phyloP scores from a whole-genome alignment of 2,113 vertebrate species.

The Onychostruthus taczanowskii region DNA sequence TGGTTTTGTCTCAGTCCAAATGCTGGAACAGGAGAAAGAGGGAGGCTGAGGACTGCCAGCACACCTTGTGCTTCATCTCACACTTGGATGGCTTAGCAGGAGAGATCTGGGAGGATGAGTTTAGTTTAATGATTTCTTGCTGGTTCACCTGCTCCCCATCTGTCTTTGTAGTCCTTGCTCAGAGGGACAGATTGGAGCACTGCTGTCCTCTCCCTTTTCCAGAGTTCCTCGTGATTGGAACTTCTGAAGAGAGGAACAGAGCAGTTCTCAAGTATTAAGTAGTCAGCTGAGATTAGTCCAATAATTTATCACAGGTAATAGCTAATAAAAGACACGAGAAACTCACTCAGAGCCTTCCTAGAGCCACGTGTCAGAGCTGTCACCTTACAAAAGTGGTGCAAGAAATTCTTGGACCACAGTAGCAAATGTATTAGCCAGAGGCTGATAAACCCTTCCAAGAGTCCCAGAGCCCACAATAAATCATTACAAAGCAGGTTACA shows the following conservation, averaged over 20 bases:
- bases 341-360: not conserved
- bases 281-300: slow-evolving; percentile 35
- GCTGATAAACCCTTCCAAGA: slow-evolving; percentile 34
- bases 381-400: not conserved
- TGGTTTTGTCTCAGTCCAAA: not conserved
- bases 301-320: slow-evolving; percentile 49
- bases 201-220: slow-evolving; percentile 21
- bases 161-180: slow-evolving; percentile 54
- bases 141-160: slow-evolving; percentile 64
- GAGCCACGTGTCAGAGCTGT: not conserved
- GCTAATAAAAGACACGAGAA: slow-evolving; percentile 22
- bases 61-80: slow-evolving; percentile 29
- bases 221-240: not conserved
- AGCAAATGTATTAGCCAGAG: slow-evolving; percentile 1
- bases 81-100: slow-evolving; percentile 22
- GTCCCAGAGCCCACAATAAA: not conserved
- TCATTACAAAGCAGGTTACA: not conserved
- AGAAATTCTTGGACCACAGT: not conserved
- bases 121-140: slow-evolving; percentile 61
- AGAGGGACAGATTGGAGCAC: slow-evolving; percentile 10
- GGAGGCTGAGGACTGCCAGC: not conserved
- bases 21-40: not conserved
- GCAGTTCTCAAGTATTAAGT: slow-evolving; percentile 1
- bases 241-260: slow-evolving; percentile 18
- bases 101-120: slow-evolving; percentile 36